Conservation (phyloP, 2,113 vertebrate species). For the Indicator indicator region DNA sequence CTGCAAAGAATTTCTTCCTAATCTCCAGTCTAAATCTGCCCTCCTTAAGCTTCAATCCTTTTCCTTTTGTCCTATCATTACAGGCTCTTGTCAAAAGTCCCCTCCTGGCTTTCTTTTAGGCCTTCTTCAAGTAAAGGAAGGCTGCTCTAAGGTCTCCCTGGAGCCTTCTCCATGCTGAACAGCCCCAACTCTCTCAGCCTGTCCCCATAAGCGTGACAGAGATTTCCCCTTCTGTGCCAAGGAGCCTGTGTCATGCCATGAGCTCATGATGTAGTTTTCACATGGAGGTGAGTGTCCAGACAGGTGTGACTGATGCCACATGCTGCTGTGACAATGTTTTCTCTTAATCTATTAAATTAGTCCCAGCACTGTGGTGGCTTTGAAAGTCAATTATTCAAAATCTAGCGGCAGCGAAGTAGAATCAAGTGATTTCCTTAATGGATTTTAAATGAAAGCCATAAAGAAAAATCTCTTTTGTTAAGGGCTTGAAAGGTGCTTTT, state of each 20-base stretch:
- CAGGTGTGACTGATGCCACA: background rate
- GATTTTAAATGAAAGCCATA: constrained; percentile 71
- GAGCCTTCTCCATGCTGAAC: no score
- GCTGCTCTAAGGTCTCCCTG: no score
- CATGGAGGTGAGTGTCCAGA: background rate
- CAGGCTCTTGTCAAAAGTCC: no score
- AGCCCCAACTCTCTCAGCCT: no score
- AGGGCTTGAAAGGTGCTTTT: constrained; percentile 38
- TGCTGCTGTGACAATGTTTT: constrained; percentile 2
- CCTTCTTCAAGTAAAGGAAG: no score
- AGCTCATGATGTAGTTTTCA: background rate
- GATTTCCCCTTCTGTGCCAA: background rate
- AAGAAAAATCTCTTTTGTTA: constrained; percentile 66
- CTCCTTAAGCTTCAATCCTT: no score
- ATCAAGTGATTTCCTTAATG: constrained; percentile 60
- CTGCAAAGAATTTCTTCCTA: no score
- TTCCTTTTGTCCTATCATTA: no score
- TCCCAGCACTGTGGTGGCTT: background rate
- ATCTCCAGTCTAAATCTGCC: no score
- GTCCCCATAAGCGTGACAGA: background rate
- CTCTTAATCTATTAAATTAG: constrained; percentile 25
- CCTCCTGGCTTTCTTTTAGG: no score
- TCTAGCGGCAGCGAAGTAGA: constrained; percentile 39
- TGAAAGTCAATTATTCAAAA: constrained; percentile 45
- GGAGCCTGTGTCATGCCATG: accelerated